phyloP scores from a whole-genome alignment of 2,113 vertebrate species.

The Psittacara wagleri region DNA sequence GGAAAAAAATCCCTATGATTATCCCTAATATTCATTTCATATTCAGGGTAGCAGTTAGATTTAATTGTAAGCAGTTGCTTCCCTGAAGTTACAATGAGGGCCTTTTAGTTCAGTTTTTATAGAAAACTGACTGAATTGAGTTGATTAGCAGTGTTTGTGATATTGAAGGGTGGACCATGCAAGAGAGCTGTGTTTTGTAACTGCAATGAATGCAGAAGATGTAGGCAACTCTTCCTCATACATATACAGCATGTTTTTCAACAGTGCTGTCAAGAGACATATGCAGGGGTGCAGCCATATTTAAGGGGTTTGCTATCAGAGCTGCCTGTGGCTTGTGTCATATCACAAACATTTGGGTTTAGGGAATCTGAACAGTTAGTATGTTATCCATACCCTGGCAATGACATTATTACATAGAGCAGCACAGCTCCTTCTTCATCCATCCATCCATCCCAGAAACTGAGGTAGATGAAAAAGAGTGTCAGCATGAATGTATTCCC shows the following conservation, averaged over 20 bases:
- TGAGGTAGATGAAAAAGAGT: not conserved
- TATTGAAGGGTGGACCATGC: constrained; percentile 1
- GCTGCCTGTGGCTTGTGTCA: not conserved
- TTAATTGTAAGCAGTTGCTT: constrained; percentile 68
- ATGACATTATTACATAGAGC: not conserved
- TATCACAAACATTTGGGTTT: not conserved
- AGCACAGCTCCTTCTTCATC: not conserved
- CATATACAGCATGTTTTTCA: not conserved
- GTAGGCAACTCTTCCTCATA: not conserved
- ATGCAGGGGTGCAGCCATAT: not conserved
- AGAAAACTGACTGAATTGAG: constrained; percentile 60
- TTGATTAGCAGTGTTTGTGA: constrained; percentile 68
- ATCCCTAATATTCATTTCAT: constrained; percentile 67
- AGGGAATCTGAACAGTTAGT: not conserved
- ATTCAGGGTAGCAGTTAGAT: constrained; percentile 63
- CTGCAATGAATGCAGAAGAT: constrained; percentile 44
- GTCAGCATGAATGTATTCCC: not conserved
- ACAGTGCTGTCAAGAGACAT: not conserved
- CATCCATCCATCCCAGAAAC: not conserved
- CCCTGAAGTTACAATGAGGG: constrained; percentile 64
- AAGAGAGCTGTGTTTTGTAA: constrained; percentile 25
- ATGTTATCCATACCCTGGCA: not conserved
- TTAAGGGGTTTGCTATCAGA: not conserved
- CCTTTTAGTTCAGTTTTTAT: constrained; percentile 62
- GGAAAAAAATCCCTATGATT: constrained; percentile 60